Percentiles rank a stretch among this genome's conserved stretches.
phyloP scores from a whole-genome alignment of 2,797 vertebrate genomes.

The Sebastes oblongus region DNA sequence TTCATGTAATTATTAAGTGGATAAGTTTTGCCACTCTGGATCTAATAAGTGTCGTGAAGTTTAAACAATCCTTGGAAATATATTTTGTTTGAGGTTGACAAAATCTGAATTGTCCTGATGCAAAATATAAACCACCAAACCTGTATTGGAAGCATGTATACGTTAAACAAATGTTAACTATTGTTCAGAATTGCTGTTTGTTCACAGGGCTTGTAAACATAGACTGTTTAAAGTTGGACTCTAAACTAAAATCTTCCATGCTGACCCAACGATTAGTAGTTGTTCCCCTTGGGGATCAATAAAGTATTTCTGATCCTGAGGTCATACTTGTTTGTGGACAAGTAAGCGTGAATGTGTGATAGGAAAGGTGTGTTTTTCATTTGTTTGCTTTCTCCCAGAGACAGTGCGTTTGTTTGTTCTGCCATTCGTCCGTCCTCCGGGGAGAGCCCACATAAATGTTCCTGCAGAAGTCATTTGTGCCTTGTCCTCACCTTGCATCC shows the following conservation, averaged over 20 bases:
- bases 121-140: not conserved
- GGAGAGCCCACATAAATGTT: conserved; percentile 30
- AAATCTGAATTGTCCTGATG: not conserved
- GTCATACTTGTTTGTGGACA: conserved; percentile 1
- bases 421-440: not conserved
- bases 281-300: no score
- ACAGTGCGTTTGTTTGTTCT: conserved; percentile 10
- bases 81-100: not conserved
- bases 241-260: not conserved
- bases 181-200: not conserved
- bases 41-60: not conserved
- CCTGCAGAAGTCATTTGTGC: conserved; percentile 77
- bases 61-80: not conserved
- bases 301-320: not conserved
- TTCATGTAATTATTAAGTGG: not conserved
- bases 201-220: not conserved
- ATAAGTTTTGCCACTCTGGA: not conserved
- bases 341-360: not conserved
- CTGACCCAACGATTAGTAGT: not conserved
- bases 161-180: not conserved
- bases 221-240: not conserved
- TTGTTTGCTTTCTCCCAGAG: conserved; percentile 3
- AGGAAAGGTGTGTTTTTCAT: not conserved
- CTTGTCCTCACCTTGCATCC: conserved; percentile 70
- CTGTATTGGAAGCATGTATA: not conserved